These are phyloP conservation scores for Ophiodon elongatus DNA, from an alignment of 2,113 vertebrate genomes.

Conservation along the genomic window DNA sequence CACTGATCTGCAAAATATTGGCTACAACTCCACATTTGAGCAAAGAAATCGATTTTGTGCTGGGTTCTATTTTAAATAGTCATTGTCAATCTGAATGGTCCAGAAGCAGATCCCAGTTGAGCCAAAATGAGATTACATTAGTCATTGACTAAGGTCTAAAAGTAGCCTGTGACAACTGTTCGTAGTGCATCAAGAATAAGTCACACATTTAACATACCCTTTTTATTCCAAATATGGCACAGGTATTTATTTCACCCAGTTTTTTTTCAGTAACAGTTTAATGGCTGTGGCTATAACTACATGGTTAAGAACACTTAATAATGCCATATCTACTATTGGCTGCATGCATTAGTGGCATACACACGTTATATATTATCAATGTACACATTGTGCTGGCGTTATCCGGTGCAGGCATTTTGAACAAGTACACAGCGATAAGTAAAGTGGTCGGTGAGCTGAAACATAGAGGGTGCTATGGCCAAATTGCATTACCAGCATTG, in stretches of 20 bases:
- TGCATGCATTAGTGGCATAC: conserved; percentile 68
- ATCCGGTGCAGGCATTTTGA: conserved; percentile 24
- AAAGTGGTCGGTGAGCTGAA: conserved; percentile 17
- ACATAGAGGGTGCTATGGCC: not conserved
- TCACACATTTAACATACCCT: conserved; percentile 4
- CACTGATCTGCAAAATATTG: not conserved
- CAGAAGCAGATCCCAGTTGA: not conserved
- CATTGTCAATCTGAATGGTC: not conserved
- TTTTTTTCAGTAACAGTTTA: conserved; percentile 55
- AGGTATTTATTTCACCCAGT: conserved; percentile 38
- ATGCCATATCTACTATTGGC: conserved; percentile 45
- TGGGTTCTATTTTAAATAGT: not conserved
- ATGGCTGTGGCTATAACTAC: conserved; percentile 42
- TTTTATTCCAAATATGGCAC: conserved; percentile 78
- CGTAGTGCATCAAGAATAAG: not conserved
- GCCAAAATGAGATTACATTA: not conserved
- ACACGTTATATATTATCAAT: conserved; percentile 35
- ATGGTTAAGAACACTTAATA: conserved; percentile 22
- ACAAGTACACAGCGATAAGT: conserved; percentile 5
- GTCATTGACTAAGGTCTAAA: not conserved
- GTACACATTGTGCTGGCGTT: conserved; percentile 44
- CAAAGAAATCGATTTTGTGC: not conserved
- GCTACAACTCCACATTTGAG: not conserved
- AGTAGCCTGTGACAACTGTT: not conserved
- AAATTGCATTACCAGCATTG: not conserved